phyloP scores from a whole-genome alignment of 2,888 invertebrate genomes.

The Exephanes ischioxanthus region DNA sequence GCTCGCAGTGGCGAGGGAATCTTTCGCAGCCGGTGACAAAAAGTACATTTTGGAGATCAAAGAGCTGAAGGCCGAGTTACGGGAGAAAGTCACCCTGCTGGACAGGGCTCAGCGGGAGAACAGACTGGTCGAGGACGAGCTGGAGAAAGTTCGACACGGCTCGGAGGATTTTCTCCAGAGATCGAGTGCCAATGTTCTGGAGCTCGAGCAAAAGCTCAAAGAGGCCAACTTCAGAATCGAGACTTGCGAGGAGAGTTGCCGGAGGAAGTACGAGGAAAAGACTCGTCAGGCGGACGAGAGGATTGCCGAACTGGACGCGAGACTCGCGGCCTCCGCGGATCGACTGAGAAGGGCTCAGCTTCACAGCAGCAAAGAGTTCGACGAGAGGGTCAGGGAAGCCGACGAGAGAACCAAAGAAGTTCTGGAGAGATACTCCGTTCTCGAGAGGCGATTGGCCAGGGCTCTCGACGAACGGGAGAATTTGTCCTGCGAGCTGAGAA shows the following conservation, averaged over 20 bases:
- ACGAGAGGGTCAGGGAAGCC: slow-evolving; percentile 76
- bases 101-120: slow-evolving; percentile 87
- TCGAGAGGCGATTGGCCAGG: slow-evolving; percentile 78
- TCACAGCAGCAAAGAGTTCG: slow-evolving; percentile 71
- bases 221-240: slow-evolving; percentile 75
- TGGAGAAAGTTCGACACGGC: slow-evolving; percentile 81
- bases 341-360: slow-evolving; percentile 74
- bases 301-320: slow-evolving; percentile 75
- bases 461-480: slow-evolving; percentile 85
- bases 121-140: slow-evolving; percentile 86
- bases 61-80: slow-evolving; percentile 87
- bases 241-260: slow-evolving; percentile 64
- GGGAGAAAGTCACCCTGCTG: slow-evolving; percentile 86
- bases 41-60: slow-evolving; percentile 87
- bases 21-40: slow-evolving; percentile 87
- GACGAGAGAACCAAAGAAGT: slow-evolving; percentile 78
- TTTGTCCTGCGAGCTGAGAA: slow-evolving; percentile 87
- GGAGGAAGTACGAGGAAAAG: slow-evolving; percentile 72
- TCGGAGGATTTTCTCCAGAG: slow-evolving; percentile 73
- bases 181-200: slow-evolving; percentile 72
- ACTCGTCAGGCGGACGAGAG: slow-evolving; percentile 75
- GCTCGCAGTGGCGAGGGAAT: slow-evolving; percentile 86
- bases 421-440: slow-evolving; percentile 76
- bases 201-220: slow-evolving; percentile 76
- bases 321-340: slow-evolving; percentile 73